A percentile compares a stretch with the other conserved stretches of the same genome.
Conservation (phyloP, 2,888 invertebrate species). For the Melinaea marsaeus region DNA sequence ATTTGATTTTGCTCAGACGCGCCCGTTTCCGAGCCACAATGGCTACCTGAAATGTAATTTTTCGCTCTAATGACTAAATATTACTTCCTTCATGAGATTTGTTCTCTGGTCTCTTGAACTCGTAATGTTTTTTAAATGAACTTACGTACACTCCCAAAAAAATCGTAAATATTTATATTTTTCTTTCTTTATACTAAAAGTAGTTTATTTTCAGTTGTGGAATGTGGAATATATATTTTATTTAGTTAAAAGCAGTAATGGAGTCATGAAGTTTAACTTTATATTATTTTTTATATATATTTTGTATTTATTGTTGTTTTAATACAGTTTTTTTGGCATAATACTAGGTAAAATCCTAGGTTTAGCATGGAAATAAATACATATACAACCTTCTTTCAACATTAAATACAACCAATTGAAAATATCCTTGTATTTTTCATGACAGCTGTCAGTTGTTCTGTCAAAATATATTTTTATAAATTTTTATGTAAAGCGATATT, state of each 20-base stretch:
- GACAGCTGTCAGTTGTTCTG: neutral
- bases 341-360: too few species aligned
- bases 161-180: too few species aligned
- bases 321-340: too few species aligned
- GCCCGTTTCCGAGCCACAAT: neutral
- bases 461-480: constrained; percentile 9
- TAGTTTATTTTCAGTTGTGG: too few species aligned
- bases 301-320: too few species aligned
- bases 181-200: too few species aligned
- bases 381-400: neutral
- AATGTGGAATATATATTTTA: too few species aligned
- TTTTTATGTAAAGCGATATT: constrained; percentile 11
- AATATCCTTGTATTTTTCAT: neutral
- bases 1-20: neutral
- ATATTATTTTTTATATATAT: too few species aligned
- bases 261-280: too few species aligned
- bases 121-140: neutral
- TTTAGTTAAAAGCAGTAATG: too few species aligned
- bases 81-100: constrained; percentile 2
- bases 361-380: neutral
- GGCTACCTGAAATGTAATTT: neutral
- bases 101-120: constrained; percentile 4
- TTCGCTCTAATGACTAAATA: constrained; percentile 1
- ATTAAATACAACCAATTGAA: neutral
- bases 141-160: too few species aligned